Base-by-base conservation (phyloP, 2,888 invertebrate genomes). In the Leucania comma region DNA sequence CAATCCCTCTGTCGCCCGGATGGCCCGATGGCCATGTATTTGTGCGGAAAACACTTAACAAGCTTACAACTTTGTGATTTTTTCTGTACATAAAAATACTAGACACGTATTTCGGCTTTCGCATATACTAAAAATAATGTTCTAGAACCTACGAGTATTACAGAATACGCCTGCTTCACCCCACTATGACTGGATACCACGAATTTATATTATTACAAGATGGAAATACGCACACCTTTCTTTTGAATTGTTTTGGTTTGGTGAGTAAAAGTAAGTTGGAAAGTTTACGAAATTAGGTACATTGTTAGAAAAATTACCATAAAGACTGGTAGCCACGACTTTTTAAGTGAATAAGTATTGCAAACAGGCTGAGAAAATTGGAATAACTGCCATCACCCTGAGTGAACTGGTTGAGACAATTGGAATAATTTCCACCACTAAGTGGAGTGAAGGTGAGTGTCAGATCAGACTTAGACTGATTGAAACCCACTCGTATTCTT, bases 141-240 rank as follows among this genome's bases (percentile, higher is more conserved):
- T 35, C 4, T 6, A 35, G 29, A 29, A 29, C 5, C n/a, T 58
- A 46, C 9, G 26, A 5, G 42, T 24, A 22, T 42, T 59, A 53
- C 62, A 78, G 82, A 83, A 82, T 83, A 78, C 58, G 20, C 58
- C 68, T 54, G 42, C 26, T 71, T 56, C 35, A 32, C 59, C 62
- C 62, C 62, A 58, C 75, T 64, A 54, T 68, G 60, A 72, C 72
- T 71, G 56, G 72, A 74, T 69, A 69, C 67, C 66, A 74, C 63
- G 63, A 74, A 77, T 73, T 74, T 66, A 67, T 78, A 78, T 80
- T 78, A 78, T 80, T 74, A 76, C 60, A 71, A 80, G 74, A 80
- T 80, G 68, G 80, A 75, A 79, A 76, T 78, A 74, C 72, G 63
- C 64, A 75, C 65, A 73, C 71, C 71, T 76, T 79, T 62, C 56